Evolutionary conservation across 2,797 vertebrate species (phyloP), one percentile per base, ranked within the genome.

Genomic region (Tympanoctomys barrerae): DNA sequence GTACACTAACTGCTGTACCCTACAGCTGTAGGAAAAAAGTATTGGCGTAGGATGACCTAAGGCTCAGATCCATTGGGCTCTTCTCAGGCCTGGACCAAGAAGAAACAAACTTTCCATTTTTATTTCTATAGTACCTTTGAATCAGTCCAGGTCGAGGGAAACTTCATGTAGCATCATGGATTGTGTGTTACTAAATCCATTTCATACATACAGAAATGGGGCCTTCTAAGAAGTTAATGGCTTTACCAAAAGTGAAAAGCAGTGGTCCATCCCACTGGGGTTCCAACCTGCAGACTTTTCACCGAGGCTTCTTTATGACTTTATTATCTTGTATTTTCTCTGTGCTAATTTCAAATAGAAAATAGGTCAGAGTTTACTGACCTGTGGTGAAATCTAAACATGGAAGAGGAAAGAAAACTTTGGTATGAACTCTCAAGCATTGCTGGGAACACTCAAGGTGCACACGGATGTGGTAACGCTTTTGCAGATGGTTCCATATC

Each of bases 351-450:
- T 83, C 46, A 90, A 75, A 75, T 42, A n/a, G 59, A 95, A 96
- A 11, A 12, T 21, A 81, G 7, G 42, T 28, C 61, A 87, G 75
- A 89, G 1, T 26, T 90, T 82, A 88, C 61, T 84, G 14, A 2
- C 36, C 8, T 78, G 77, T 52, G 2, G 5, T 61, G 57, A 86
- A 94, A 89, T 90, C 78, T 95, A 92, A 95, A 90, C 36, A 54
- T 59, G 49, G 5, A 46, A 84, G 75, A 92, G 19, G 31, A 84
- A 49, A 82, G 33, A 52, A 39, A 49, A 9, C 33, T 36, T 66
- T 52, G 46, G n/a, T 0, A 0, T 24, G 33, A n/a, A 36, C 19
- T 16, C 28, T 13, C 19, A 22, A 19, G 26, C 0, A 0, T 68
- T 57, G 0, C 57, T 84, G 7, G 52, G 39, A 52, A 87, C 14